Evolutionary conservation across 2,797 vertebrate species (phyloP).

Genomic region (Naso thynnoides): DNA sequence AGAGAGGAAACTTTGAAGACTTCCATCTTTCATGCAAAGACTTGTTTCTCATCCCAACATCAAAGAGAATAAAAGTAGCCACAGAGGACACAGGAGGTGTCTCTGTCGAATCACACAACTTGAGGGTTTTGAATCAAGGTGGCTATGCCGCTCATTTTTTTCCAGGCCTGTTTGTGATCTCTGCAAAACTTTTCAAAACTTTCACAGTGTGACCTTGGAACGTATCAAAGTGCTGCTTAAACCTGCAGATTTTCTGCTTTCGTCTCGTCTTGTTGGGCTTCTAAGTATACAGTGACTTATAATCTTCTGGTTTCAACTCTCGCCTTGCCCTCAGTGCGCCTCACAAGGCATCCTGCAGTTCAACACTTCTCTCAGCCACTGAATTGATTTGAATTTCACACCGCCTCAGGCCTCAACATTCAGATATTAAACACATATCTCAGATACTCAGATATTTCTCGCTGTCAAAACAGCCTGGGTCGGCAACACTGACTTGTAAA

Average conservation of each 20-base stretch:
- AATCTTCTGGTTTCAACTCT: constrained; percentile 61
- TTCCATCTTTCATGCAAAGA: constrained; percentile 76
- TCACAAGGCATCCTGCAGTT: constrained; percentile 47
- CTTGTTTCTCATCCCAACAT: constrained; percentile 81
- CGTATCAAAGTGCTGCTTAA: constrained; percentile 60
- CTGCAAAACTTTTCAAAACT: constrained; percentile 64
- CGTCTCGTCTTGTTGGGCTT: constrained; percentile 43
- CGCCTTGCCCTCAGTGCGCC: constrained; percentile 54
- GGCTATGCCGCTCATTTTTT: constrained; percentile 35
- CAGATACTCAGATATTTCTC: constrained; percentile 70
- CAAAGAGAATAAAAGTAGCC: constrained; percentile 71
- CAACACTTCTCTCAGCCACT: constrained; percentile 58
- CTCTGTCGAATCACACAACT: constrained; percentile 64
- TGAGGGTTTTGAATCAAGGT: constrained; percentile 59
- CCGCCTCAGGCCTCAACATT: constrained; percentile 70
- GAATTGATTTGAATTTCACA: constrained; percentile 78
- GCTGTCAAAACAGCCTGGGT: constrained; percentile 72
- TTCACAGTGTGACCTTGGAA: constrained; percentile 52
- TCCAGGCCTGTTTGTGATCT: constrained; percentile 44
- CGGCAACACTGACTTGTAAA: constrained; percentile 66
- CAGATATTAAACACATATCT: constrained; percentile 76
- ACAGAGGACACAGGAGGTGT: constrained; percentile 64
- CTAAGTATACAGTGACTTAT: constrained; percentile 59
- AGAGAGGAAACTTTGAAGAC: constrained; percentile 70
- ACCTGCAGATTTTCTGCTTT: constrained; percentile 51